A percentile compares a stretch with the other conserved stretches of the same genome.
Evolutionary conservation across 2,797 vertebrate species (phyloP).

Genomic region (Xenopus petersii): DNA sequence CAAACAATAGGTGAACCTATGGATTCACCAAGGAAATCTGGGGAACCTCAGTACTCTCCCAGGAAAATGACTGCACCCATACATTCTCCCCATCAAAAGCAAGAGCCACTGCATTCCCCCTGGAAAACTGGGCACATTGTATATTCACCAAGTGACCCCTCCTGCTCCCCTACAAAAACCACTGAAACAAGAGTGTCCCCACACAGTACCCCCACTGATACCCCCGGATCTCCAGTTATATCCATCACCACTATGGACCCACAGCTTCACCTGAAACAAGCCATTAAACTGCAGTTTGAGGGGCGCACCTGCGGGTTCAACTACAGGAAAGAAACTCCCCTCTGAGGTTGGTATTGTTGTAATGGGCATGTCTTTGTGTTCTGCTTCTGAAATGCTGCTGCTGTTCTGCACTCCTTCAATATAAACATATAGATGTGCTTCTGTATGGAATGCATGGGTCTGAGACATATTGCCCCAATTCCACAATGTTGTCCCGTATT

Average conservation of each 20-base stretch:
- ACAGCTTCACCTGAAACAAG: slow-evolving; percentile 76
- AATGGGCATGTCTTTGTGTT: too few relatives aligned
- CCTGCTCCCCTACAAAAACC: neutral
- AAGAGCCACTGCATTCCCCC: neutral
- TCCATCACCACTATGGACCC: slow-evolving; percentile 69
- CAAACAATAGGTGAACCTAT: too few relatives aligned
- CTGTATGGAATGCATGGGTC: too few relatives aligned
- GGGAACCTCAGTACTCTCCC: neutral
- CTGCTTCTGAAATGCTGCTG: too few relatives aligned
- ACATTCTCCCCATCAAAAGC: neutral
- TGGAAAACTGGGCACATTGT: neutral
- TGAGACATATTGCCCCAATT: too few relatives aligned
- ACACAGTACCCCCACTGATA: neutral
- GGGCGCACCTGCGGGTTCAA: slow-evolving; percentile 74
- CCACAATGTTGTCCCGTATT: too few relatives aligned
- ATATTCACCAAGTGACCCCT: neutral
- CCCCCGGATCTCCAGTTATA: slow-evolving; percentile 54
- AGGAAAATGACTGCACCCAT: neutral
- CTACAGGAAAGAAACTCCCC: slow-evolving; percentile 76
- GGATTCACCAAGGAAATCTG: neutral
- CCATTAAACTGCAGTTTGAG: slow-evolving; percentile 80
- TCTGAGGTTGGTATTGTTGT: slow-evolving; percentile 57
- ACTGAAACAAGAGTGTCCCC: neutral
- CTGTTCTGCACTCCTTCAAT: too few relatives aligned
- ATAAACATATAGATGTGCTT: too few relatives aligned